Conservation (phyloP, 2,113 vertebrate genomes). For the Ailuropoda melanoleuca region DNA sequence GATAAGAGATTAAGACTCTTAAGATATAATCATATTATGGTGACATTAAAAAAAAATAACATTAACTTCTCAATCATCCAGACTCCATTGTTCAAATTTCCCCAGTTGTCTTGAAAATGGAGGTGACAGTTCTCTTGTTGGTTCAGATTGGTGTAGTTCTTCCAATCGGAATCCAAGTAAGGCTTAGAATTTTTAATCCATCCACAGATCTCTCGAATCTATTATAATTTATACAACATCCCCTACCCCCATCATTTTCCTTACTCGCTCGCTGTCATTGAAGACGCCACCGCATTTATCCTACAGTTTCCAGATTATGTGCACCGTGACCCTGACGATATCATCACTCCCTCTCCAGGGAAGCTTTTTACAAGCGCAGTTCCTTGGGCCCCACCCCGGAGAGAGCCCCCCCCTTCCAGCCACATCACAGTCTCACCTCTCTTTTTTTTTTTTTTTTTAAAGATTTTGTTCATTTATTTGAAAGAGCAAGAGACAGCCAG, state of each 20-base stretch:
- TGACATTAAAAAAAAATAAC: background rate
- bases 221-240: background rate
- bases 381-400: background rate
- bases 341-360: background rate
- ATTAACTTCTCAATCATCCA: background rate
- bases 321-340: background rate
- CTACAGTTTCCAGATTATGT: background rate
- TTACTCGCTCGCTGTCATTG: fast-evolving
- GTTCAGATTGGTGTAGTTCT: background rate
- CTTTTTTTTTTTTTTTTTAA: background rate
- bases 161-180: background rate
- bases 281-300: background rate
- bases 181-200: background rate
- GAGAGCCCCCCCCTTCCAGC: background rate
- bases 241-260: background rate
- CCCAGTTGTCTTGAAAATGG: background rate
- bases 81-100: background rate
- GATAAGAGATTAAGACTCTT: background rate
- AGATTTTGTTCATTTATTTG: no score
- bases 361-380: background rate
- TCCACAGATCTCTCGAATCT: background rate
- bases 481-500: no score
- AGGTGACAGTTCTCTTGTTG: background rate
- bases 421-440: background rate
- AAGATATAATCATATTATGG: background rate